Conservation (phyloP, 2,888 invertebrate species). For the Sialis fuliginosa region DNA sequence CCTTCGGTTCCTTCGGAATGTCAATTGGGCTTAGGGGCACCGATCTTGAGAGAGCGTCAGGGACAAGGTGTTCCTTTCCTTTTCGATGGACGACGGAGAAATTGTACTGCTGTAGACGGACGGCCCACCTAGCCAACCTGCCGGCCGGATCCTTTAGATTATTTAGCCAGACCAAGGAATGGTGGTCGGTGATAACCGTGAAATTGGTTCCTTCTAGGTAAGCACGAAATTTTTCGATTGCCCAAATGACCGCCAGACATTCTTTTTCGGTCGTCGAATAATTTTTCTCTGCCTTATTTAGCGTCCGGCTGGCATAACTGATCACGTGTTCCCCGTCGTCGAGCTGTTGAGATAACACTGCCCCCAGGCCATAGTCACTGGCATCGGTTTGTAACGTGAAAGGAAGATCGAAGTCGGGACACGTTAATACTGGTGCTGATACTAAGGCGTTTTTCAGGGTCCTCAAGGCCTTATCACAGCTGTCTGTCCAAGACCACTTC, state of each 20-base stretch:
- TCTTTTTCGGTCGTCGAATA: neutral
- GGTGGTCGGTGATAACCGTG: constrained; percentile 5
- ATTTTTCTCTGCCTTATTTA: neutral
- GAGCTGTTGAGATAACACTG: constrained; percentile 8
- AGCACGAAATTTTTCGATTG: constrained; percentile 4
- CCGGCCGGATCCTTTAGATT: constrained; percentile 11
- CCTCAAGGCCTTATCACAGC: constrained; percentile 1
- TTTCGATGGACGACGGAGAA: constrained; percentile 9
- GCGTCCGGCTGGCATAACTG: constrained; percentile 8
- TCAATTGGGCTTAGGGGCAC: neutral
- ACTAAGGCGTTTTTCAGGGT: too few species aligned
- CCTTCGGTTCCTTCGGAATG: neutral
- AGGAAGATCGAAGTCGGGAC: constrained; percentile 10
- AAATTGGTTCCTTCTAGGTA: constrained; percentile 6
- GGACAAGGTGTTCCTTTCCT: constrained; percentile 7
- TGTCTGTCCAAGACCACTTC: constrained; percentile 4
- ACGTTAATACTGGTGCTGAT: neutral
- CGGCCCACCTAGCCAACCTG: constrained; percentile 9
- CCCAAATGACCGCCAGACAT: constrained; percentile 8
- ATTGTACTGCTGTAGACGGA: constrained; percentile 9
- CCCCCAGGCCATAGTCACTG: neutral
- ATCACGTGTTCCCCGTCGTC: constrained; percentile 9
- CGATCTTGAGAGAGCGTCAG: constrained; percentile 8
- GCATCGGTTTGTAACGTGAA: constrained; percentile 8
- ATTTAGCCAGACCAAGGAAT: constrained; percentile 11